Percentiles rank a stretch among this genome's conserved stretches.
Evolutionary conservation across 2,113 vertebrate genomes (phyloP).

Genomic region (Ptilorrhoa leucosticta): DNA sequence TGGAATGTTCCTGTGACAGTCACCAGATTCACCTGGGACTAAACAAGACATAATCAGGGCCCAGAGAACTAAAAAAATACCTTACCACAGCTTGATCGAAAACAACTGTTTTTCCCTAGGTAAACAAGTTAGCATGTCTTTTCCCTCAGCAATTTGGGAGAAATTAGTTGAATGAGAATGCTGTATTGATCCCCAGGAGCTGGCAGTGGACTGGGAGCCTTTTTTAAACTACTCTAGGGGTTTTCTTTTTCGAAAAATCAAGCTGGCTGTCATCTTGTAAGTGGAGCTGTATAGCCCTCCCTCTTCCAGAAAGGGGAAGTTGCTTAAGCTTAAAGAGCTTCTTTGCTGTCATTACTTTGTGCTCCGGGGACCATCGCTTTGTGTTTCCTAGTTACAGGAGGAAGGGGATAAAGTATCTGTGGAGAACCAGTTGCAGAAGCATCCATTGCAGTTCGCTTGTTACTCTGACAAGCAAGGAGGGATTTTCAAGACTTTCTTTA

Average conservation of each 20-base stretch:
- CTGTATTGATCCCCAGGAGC: neutral
- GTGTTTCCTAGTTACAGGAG: constrained; percentile 14
- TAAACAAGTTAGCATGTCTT: neutral
- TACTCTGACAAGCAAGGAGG: neutral
- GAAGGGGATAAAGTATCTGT: neutral
- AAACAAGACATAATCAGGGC: neutral
- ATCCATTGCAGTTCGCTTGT: neutral
- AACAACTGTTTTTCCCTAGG: neutral
- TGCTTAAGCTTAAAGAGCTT: neutral
- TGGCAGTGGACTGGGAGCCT: neutral
- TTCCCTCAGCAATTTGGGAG: neutral
- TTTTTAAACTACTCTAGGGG: neutral
- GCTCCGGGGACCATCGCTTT: neutral
- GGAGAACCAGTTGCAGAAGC: neutral
- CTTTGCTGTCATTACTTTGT: neutral
- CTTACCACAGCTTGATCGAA: neutral
- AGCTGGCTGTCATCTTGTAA: neutral
- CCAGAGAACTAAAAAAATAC: neutral
- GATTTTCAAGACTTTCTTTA: neutral
- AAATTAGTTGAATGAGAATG: neutral
- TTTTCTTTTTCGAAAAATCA: neutral
- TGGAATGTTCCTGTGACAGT: neutral
- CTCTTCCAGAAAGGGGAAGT: neutral
- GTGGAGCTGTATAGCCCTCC: neutral
- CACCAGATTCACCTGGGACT: neutral